phyloP scores from a whole-genome alignment of 2,113 vertebrate genomes.

The Ondatra zibethicus region DNA sequence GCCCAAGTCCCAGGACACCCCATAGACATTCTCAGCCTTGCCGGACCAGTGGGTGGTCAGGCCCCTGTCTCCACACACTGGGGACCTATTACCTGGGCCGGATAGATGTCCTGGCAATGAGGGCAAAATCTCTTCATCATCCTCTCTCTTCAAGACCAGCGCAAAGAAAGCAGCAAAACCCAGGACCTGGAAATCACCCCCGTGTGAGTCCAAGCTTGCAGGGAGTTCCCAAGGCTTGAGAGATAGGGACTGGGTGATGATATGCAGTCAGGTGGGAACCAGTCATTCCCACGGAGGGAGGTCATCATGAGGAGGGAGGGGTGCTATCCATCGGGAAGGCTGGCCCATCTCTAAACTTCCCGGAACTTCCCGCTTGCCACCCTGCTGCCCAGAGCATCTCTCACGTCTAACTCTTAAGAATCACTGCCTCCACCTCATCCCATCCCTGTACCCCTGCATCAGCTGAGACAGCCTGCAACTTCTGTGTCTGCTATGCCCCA shows the following conservation, averaged over 20 bases:
- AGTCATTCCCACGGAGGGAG: neutral
- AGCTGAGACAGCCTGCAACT: neutral
- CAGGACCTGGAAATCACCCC: slow-evolving; percentile 89
- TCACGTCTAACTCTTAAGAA: neutral
- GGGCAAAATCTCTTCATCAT: slow-evolving; percentile 90
- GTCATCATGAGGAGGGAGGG: too few species aligned
- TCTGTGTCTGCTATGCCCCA: neutral
- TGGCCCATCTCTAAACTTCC: neutral
- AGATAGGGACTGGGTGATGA: neutral
- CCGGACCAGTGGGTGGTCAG: neutral
- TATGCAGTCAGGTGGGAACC: neutral
- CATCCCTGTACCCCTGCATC: neutral
- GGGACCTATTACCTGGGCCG: slow-evolving; percentile 81
- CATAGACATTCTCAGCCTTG: neutral
- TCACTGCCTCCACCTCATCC: neutral
- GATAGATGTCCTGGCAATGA: slow-evolving; percentile 72
- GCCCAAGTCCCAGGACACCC: neutral
- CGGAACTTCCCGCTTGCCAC: neutral
- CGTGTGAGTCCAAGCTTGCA: neutral
- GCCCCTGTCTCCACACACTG: neutral
- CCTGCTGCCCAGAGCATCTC: neutral
- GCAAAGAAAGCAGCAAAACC: slow-evolving; percentile 98
- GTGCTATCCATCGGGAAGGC: neutral
- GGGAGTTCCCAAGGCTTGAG: neutral
- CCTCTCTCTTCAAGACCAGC: slow-evolving; percentile 93